phyloP scores from a whole-genome alignment of 2,888 invertebrate genomes.

The Peribatodes rhomboidaria region DNA sequence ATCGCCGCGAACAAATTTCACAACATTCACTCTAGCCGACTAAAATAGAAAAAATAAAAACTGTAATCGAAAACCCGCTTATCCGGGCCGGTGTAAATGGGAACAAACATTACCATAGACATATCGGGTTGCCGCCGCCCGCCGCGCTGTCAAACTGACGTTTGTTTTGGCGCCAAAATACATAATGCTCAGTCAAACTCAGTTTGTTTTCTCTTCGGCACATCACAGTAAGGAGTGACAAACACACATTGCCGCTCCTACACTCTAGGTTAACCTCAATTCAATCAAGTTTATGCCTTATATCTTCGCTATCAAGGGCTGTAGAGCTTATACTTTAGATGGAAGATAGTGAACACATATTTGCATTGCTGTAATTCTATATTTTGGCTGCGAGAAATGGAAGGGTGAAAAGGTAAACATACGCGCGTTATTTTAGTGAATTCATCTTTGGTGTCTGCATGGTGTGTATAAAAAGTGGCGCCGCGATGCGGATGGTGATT shows the following conservation, averaged over 20 bases:
- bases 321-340: conserved; percentile 29
- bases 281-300: conserved; percentile 60
- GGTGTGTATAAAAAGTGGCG: conserved; percentile 82
- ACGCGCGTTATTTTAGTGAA: conserved; percentile 82
- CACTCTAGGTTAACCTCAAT: conserved; percentile 33
- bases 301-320: conserved; percentile 35
- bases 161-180: conserved; percentile 87
- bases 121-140: conserved; percentile 84
- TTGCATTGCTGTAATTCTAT: conserved; percentile 82
- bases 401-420: conserved; percentile 86
- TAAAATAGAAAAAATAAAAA: conserved; percentile 58
- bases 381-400: conserved; percentile 82
- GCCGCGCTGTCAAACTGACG: conserved; percentile 85
- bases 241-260: conserved; percentile 57
- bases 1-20: conserved; percentile 33
- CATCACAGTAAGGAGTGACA: conserved; percentile 73
- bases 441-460: conserved; percentile 78
- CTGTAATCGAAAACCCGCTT: conserved; percentile 81
- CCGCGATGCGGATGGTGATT: conserved; percentile 70
- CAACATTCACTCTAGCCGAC: conserved; percentile 35
- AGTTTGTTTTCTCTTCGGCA: conserved; percentile 85
- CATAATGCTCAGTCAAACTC: conserved; percentile 83
- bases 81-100: conserved; percentile 79
- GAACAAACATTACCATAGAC: conserved; percentile 80
- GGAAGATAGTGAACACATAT: conserved; percentile 45